phyloP scores from a whole-genome alignment of 2,113 vertebrate genomes.

The Egretta garzetta region DNA sequence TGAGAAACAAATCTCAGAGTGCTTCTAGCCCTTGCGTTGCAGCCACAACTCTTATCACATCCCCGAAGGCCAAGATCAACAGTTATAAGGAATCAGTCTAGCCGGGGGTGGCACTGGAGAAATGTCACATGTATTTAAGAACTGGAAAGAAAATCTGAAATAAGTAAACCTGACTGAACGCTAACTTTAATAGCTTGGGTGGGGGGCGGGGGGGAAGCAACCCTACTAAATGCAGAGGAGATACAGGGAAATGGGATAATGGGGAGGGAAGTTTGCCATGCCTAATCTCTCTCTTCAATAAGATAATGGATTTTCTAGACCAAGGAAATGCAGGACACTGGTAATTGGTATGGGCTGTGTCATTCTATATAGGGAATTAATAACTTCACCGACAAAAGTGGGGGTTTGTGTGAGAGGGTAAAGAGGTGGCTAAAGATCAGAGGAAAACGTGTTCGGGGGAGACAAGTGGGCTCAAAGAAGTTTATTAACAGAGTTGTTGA shows the following conservation, averaged over 20 bases:
- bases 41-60: background rate
- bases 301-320: background rate
- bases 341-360: background rate
- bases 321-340: background rate
- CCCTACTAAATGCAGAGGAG: background rate
- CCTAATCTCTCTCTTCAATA: background rate
- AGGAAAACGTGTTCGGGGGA: background rate
- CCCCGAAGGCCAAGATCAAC: background rate
- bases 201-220: background rate
- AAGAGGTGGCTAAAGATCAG: background rate
- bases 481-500: background rate
- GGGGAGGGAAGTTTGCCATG: background rate
- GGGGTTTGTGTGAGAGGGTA: background rate
- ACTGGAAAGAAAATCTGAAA: background rate
- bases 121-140: background rate
- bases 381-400: background rate
- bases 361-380: background rate
- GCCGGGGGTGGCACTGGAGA: background rate
- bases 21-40: background rate
- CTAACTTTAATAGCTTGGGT: background rate
- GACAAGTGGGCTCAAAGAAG: background rate
- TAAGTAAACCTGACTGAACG: background rate
- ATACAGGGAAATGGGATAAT: background rate
- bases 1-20: background rate
- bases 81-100: background rate